phyloP scores from a whole-genome alignment of 2,797 vertebrate species.

The Phalanger gymnotis region DNA sequence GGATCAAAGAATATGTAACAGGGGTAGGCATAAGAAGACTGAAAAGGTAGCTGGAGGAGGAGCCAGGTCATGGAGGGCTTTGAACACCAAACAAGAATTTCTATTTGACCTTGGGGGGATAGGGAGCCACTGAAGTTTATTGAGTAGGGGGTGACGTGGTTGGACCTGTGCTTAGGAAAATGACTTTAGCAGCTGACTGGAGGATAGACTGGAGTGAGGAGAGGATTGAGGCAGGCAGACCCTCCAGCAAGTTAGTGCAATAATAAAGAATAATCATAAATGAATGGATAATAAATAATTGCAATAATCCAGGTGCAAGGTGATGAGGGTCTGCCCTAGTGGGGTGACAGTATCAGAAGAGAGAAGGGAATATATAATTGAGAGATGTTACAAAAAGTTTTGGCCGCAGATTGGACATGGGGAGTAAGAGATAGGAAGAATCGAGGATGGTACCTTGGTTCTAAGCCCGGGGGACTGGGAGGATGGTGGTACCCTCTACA shows the following conservation, averaged over 20 bases:
- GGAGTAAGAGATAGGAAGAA: neutral
- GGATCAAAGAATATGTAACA: neutral
- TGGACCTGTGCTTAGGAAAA: neutral
- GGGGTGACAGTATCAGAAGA: neutral
- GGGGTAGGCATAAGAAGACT: neutral
- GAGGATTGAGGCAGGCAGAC: neutral
- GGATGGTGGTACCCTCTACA: neutral
- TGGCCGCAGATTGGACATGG: neutral
- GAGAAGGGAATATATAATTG: neutral
- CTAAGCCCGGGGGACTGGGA: neutral
- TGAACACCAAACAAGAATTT: neutral
- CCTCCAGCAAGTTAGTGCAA: neutral
- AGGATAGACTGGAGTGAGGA: neutral
- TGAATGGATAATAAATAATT: neutral
- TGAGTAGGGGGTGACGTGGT: neutral
- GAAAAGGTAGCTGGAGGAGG: neutral
- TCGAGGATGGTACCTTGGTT: neutral
- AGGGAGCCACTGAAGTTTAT: neutral
- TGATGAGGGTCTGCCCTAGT: neutral
- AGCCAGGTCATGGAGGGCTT: neutral
- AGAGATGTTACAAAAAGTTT: neutral
- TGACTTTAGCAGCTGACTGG: neutral
- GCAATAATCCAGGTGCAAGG: neutral
- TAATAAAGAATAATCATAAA: neutral
- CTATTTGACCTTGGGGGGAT: neutral